Evolutionary conservation across 1,140 invertebrate species (phyloP), one percentile per base, ranked within the genome.

Genomic region (Scaptodrosophila lebanonensis): DNA sequence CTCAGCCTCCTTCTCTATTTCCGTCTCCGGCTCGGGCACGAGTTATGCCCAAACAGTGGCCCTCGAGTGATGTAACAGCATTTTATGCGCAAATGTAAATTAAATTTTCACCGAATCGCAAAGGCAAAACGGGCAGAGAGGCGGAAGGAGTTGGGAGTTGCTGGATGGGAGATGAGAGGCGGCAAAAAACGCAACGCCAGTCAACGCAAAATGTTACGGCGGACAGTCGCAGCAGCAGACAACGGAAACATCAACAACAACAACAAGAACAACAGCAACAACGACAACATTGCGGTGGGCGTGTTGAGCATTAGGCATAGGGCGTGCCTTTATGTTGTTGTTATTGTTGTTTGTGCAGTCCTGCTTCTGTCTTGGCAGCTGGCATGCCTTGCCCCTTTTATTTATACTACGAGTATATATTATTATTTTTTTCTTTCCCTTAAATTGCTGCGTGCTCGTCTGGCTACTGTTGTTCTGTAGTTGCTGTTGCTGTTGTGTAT

Each of bases 31-130:
- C 12, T 22, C 39, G 13, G 45, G 50, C 11, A 49, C 59, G n/a
- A n/a, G n/a, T n/a, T n/a, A n/a, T n/a, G n/a, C n/a, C n/a, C n/a
- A n/a, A n/a, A n/a, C n/a, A n/a, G n/a, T n/a, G n/a, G 33, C 33
- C 25, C 39, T 32, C 35, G 38, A 48, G 52, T 60, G 45, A 50
- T 68, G 60, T 53, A 49, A 48, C 56, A 52, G 47, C 48, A 67
- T 71, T 77, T 77, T 79, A 79, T 79, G 73, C 73, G 73, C 70
- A 79, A 79, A 79, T 79, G 73, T 61, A 79, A 79, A 79, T 79
- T 79, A 77, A 79, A 79, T 79, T 79, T 79, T 54, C 68, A 72
- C 65, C 43, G 38, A 63, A 69, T 56, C 27, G 52, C 48, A 45
- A 61, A 53, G 27, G 30, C 32, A 59, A 79, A 60, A 61, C 38